phyloP scores from a whole-genome alignment of 2,113 vertebrate genomes.

The Balaeniceps rex region DNA sequence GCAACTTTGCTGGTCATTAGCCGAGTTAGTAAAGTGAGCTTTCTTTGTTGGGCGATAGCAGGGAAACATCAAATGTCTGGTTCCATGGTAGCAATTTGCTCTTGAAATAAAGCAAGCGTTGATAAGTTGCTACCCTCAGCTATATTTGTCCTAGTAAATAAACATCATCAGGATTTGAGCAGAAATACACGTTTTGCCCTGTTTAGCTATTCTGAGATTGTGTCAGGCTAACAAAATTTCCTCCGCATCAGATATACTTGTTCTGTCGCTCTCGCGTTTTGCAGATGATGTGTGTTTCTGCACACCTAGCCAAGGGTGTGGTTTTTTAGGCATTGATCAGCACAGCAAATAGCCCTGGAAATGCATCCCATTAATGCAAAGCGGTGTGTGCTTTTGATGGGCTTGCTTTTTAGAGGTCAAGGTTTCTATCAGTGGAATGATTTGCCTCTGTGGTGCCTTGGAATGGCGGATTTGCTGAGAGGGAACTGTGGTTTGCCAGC shows the following conservation, averaged over 20 bases:
- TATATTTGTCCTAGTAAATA: slow-evolving; percentile 64
- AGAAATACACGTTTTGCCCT: slow-evolving; percentile 35
- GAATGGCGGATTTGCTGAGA: background rate
- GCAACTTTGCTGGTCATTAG: background rate
- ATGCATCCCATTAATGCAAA: background rate
- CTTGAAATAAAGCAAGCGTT: slow-evolving; percentile 51
- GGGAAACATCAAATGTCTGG: slow-evolving; percentile 60
- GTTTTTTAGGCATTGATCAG: background rate
- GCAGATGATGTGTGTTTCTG: background rate
- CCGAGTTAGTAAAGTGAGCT: background rate
- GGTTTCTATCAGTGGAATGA: background rate
- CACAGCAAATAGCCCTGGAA: background rate
- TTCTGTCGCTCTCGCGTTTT: rapidly evolving
- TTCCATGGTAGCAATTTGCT: slow-evolving; percentile 58
- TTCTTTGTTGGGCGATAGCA: slow-evolving; percentile 22
- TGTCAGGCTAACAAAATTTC: background rate
- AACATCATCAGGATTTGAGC: slow-evolving; percentile 48
- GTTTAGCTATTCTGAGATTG: slow-evolving; percentile 40
- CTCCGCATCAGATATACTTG: background rate
- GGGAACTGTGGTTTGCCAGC: background rate
- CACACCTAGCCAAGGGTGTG: background rate
- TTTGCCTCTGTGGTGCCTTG: background rate
- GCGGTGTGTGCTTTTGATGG: background rate
- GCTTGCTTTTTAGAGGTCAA: background rate
- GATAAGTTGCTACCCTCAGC: slow-evolving; percentile 56